Conservation (phyloP, 2,888 invertebrate species). For the Cataglyphis altisquamis region DNA sequence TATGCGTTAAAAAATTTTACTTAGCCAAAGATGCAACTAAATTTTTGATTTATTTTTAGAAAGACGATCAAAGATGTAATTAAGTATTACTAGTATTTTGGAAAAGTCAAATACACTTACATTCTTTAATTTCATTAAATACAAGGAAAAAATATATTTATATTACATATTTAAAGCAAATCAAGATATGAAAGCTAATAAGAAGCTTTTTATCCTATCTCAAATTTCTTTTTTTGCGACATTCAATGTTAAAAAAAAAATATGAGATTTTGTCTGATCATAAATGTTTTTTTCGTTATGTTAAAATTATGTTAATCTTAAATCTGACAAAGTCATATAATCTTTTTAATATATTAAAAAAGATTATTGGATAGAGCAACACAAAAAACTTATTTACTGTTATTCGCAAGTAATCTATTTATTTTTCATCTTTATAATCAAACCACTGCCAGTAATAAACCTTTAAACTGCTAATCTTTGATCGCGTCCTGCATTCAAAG, state of each 20-base stretch:
- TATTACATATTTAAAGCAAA: background rate
- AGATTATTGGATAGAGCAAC: background rate
- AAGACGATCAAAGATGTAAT: background rate
- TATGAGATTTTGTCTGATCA: background rate
- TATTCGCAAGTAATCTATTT: background rate
- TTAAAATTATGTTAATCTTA: background rate
- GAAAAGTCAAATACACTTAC: background rate
- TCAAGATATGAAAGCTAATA: background rate
- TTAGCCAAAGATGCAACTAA: background rate
- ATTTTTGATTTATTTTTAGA: background rate
- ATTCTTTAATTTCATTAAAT: background rate
- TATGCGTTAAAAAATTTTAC: background rate
- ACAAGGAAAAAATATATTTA: background rate
- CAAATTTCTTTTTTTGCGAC: background rate
- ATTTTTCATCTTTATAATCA: slow-evolving; percentile 32
- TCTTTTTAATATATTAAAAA: background rate
- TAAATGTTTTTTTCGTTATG: background rate
- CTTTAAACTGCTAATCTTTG: slow-evolving; percentile 26
- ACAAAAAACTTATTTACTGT: background rate
- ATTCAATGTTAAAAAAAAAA: background rate
- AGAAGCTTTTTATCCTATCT: background rate
- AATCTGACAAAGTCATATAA: too few relatives aligned
- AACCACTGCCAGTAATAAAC: background rate
- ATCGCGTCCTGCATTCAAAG: slow-evolving; percentile 24
- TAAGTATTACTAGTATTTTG: background rate